phyloP scores from a whole-genome alignment of 2,888 invertebrate genomes.

The Cryptocephalus moraei region DNA sequence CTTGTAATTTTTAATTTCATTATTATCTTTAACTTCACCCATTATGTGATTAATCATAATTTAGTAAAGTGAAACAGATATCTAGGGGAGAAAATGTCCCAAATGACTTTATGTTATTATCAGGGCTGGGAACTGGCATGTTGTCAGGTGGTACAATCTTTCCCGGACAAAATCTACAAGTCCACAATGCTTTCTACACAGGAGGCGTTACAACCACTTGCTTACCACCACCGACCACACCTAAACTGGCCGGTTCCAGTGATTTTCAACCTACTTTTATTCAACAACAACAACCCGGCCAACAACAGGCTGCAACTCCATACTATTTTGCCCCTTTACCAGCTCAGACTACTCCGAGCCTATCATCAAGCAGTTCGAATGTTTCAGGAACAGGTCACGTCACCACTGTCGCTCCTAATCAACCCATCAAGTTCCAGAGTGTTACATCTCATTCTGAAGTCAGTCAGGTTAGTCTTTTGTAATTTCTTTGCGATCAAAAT shows the following conservation, averaged over 20 bases:
- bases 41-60: too few species aligned
- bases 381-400: slow-evolving; percentile 1
- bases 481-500: not conserved
- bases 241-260: slow-evolving; percentile 22
- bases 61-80: too few species aligned
- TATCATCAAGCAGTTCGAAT: not conserved
- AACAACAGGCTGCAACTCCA: slow-evolving; percentile 34
- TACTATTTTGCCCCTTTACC: slow-evolving; percentile 42
- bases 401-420: slow-evolving; percentile 12
- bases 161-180: slow-evolving; percentile 33
- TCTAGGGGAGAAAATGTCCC: too few species aligned
- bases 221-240: slow-evolving; percentile 11
- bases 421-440: slow-evolving; percentile 34
- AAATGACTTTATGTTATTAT: slow-evolving; percentile 3
- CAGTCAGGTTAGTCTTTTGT: slow-evolving; percentile 36
- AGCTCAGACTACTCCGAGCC: slow-evolving; percentile 37
- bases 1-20: too few species aligned
- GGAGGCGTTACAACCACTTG: slow-evolving; percentile 15
- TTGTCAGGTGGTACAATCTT: slow-evolving; percentile 35
- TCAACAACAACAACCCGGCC: slow-evolving; percentile 40
- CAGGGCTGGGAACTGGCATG: slow-evolving; percentile 38
- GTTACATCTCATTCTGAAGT: slow-evolving; percentile 46
- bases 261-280: not conserved
- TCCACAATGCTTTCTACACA: slow-evolving; percentile 40
- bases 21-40: too few species aligned